phyloP scores from a whole-genome alignment of 2,113 vertebrate species.

The human region DNA sequence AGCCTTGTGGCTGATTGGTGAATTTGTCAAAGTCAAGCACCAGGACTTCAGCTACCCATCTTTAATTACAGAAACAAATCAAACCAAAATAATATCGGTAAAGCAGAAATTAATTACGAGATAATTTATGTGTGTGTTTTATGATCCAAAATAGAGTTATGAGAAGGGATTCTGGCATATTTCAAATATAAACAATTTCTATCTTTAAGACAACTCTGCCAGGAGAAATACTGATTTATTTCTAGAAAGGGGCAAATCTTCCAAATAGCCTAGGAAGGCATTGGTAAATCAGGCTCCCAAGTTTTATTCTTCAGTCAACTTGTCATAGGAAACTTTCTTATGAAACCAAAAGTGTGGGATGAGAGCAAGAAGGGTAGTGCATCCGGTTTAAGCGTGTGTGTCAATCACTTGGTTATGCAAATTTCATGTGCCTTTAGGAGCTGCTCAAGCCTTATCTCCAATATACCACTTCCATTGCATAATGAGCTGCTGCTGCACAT shows the following conservation, averaged over 20 bases:
- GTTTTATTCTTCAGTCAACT: neutral
- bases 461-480: neutral
- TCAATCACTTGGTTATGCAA: neutral
- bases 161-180: neutral
- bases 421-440: neutral
- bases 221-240: neutral
- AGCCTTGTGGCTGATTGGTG: neutral
- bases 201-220: neutral
- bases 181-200: neutral
- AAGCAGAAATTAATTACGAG: neutral
- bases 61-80: neutral
- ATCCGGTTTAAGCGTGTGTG: neutral
- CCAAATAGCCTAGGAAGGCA: neutral
- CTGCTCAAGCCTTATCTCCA: neutral
- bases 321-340: neutral
- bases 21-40: constrained; percentile 29
- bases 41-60: neutral
- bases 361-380: neutral
- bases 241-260: neutral
- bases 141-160: neutral
- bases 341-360: neutral
- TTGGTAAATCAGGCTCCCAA: neutral
- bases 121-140: neutral
- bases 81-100: neutral
- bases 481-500: neutral